These are phyloP conservation scores for Artibeus lituratus DNA, from an alignment of 2,797 vertebrate species.

Conservation along the genomic window DNA sequence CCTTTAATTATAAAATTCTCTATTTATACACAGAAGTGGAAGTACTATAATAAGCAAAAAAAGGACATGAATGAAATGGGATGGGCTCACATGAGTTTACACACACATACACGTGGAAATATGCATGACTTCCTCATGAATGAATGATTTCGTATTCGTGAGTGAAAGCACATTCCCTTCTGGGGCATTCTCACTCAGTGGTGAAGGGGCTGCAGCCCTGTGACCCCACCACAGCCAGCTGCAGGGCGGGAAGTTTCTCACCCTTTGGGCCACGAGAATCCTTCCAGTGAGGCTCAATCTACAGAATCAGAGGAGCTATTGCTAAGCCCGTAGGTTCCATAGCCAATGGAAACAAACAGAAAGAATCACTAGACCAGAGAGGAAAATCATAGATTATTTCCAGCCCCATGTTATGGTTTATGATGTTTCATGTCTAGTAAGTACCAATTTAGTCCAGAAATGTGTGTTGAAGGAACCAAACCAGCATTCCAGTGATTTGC, in stretches of 20 bases:
- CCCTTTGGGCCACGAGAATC: neutral
- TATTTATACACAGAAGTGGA: neutral
- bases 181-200: neutral
- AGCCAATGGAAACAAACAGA: slow-evolving; percentile 4
- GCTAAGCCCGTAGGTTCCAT: slow-evolving; percentile 6
- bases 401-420: neutral
- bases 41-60: neutral
- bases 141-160: neutral
- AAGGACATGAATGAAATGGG: neutral
- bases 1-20: slow-evolving; percentile 13
- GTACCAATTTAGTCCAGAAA: slow-evolving; percentile 15
- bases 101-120: neutral
- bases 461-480: neutral
- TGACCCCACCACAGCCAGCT: neutral
- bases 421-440: neutral
- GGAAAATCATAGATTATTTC: slow-evolving; percentile 35
- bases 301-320: neutral
- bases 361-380: neutral
- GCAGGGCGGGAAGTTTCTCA: too few relatives aligned
- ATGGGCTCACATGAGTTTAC: neutral
- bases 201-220: neutral
- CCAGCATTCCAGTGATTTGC: slow-evolving; percentile 3
- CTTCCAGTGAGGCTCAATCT: neutral
- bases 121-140: neutral
- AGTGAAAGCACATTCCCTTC: slow-evolving; percentile 3